Evolutionary conservation across 2,113 vertebrate species (phyloP).

Genomic region (Hypomesus transpacificus): DNA sequence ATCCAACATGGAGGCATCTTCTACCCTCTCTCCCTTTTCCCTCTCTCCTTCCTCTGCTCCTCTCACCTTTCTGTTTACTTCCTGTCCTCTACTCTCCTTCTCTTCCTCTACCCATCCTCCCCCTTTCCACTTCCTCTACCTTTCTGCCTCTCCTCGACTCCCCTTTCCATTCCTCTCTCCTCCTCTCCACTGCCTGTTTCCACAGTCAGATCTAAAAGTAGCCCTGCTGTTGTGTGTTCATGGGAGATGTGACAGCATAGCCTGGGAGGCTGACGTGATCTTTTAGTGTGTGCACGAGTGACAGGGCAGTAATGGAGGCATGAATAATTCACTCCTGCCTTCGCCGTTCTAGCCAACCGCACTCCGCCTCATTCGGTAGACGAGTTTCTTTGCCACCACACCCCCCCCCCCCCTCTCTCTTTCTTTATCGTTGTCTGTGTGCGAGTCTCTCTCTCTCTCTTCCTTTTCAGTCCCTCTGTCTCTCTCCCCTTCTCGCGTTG

Average conservation of each 20-base stretch:
- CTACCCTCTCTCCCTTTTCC: too few relatives aligned
- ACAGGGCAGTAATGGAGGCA: conserved; percentile 23
- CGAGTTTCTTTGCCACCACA: not conserved
- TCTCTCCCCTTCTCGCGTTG: too few relatives aligned
- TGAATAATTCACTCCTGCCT: conserved; percentile 49
- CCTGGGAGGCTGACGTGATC: conserved; percentile 10
- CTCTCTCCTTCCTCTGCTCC: too few relatives aligned
- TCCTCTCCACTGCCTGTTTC: not conserved
- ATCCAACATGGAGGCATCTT: not conserved
- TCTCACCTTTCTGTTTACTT: too few relatives aligned
- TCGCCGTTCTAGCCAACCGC: not conserved
- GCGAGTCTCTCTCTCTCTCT: too few relatives aligned
- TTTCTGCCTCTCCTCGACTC: not conserved
- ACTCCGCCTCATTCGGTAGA: conserved; percentile 17
- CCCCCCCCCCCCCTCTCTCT: not conserved
- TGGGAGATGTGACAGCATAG: conserved; percentile 4
- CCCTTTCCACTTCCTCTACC: conserved; percentile 12
- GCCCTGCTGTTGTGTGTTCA: conserved; percentile 8
- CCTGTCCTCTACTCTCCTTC: not conserved
- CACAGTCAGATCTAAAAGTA: conserved; percentile 23
- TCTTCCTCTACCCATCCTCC: not conserved
- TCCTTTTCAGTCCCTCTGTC: too few relatives aligned
- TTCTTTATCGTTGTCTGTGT: too few relatives aligned
- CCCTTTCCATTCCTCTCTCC: too few relatives aligned
- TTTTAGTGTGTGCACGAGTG: conserved; percentile 25